phyloP scores from a whole-genome alignment of 1,140 invertebrate species.

The Octopus bimaculoides region DNA sequence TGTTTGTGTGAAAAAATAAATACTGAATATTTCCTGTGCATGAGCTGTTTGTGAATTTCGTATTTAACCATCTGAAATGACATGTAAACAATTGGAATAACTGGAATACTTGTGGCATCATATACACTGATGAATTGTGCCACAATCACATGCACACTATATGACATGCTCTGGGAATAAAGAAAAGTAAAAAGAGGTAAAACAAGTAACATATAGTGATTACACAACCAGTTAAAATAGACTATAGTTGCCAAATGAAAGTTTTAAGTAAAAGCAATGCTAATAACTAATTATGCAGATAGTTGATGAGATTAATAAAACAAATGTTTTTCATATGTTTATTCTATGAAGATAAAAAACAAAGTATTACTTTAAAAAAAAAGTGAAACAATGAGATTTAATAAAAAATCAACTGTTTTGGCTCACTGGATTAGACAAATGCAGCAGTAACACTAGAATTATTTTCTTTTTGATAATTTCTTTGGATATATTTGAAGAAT shows the following conservation, averaged over 20 bases:
- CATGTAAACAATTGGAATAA: background rate
- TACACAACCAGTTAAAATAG: constrained; percentile 10
- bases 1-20: constrained; percentile 8
- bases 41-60: background rate
- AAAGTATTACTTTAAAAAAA: too few species aligned
- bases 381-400: too few species aligned
- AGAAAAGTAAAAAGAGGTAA: background rate
- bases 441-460: too few species aligned
- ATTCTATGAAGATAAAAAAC: too few species aligned
- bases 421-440: too few species aligned
- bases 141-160: background rate
- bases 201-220: background rate
- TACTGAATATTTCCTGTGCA: constrained; percentile 1
- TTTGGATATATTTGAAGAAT: too few species aligned
- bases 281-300: too few species aligned
- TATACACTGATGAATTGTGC: background rate
- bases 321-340: too few species aligned
- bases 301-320: too few species aligned
- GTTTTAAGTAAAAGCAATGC: too few species aligned
- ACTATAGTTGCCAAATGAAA: background rate
- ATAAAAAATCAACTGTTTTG: too few species aligned
- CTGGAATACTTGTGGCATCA: background rate
- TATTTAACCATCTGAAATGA: background rate
- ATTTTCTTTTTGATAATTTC: too few species aligned
- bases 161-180: background rate